These are phyloP conservation scores for Ovis canadensis DNA, from an alignment of 2,113 vertebrate genomes.

Conservation along the genomic window DNA sequence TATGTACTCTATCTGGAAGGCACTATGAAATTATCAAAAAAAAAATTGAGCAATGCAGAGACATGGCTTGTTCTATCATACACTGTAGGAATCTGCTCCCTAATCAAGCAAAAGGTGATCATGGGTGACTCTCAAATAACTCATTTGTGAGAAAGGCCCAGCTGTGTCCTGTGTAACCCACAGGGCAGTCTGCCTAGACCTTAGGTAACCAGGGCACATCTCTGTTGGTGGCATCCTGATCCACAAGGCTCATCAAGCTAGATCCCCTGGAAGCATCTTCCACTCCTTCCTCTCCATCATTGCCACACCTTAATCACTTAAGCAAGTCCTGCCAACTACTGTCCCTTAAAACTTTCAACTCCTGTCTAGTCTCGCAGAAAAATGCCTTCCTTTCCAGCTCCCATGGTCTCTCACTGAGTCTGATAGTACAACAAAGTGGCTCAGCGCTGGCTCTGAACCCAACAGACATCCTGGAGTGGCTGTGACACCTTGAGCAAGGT, in stretches of 20 bases:
- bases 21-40: background rate
- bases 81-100: background rate
- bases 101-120: background rate
- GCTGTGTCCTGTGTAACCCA: background rate
- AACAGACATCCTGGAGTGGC: background rate
- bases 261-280: background rate
- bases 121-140: background rate
- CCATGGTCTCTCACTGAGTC: background rate
- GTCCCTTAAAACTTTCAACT: background rate
- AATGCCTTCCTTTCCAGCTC: background rate
- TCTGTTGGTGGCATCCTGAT: background rate
- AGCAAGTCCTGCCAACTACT: background rate
- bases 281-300: background rate
- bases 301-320: background rate
- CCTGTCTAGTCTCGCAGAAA: background rate
- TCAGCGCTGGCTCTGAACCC: background rate
- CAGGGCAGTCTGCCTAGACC: background rate
- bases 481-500: background rate
- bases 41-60: background rate
- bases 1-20: background rate
- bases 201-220: background rate
- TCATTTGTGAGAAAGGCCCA: background rate
- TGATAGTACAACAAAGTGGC: background rate
- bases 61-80: background rate
- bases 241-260: background rate